These are phyloP conservation scores for Pipistrellus nathusii DNA, from an alignment of 2,797 vertebrate genomes.

Conservation along the genomic window DNA sequence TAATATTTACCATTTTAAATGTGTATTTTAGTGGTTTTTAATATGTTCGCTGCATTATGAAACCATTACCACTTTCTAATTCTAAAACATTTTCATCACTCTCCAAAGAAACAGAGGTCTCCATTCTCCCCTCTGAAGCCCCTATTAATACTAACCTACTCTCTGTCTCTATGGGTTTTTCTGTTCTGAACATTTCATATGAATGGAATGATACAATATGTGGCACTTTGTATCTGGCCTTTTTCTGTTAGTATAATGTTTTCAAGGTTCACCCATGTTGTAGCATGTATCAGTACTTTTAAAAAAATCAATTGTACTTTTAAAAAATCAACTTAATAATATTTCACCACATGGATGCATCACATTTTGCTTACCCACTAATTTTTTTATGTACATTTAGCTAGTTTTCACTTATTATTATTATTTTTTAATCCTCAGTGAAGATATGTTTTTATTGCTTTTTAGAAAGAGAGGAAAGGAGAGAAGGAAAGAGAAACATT, in stretches of 20 bases:
- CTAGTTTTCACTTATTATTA: neutral
- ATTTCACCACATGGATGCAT: neutral
- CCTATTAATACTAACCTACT: neutral
- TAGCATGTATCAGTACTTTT: neutral
- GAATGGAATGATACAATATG: neutral
- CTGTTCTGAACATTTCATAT: neutral
- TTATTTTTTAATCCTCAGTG: neutral
- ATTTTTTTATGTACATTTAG: neutral
- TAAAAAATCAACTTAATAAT: neutral
- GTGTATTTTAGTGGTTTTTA: neutral
- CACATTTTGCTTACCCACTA: neutral
- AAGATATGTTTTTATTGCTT: neutral
- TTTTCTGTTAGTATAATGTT: neutral
- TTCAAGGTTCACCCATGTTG: neutral
- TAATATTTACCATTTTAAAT: conserved; percentile 1
- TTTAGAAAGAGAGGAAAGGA: neutral
- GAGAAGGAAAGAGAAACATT: neutral
- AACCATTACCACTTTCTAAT: neutral
- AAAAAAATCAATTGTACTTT: neutral
- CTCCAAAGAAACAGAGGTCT: neutral
- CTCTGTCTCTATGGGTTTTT: neutral
- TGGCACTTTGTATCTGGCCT: neutral
- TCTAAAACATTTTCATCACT: conserved; percentile 5
- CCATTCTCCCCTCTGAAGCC: neutral
- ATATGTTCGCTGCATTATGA: neutral